phyloP scores from a whole-genome alignment of 2,888 invertebrate genomes.

The Molanna angustata region DNA sequence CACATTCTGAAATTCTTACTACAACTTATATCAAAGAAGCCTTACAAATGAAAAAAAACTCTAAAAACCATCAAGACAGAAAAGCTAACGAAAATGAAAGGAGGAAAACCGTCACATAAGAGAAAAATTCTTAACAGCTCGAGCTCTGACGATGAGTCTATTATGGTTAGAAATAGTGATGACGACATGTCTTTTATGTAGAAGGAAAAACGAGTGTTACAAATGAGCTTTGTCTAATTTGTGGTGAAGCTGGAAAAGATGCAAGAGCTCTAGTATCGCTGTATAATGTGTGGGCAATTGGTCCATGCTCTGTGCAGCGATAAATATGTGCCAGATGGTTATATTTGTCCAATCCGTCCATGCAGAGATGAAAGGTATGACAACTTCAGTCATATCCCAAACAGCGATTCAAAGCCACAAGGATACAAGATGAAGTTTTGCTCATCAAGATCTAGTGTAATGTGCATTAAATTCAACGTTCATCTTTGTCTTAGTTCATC shows the following conservation, averaged over 20 bases:
- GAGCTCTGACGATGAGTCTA: neutral
- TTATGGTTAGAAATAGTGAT: neutral
- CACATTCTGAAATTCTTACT: slow-evolving; percentile 37
- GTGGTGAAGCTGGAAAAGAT: slow-evolving; percentile 35
- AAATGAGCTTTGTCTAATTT: slow-evolving; percentile 31
- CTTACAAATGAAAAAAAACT: slow-evolving; percentile 30
- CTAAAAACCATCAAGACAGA: neutral
- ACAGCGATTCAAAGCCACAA: too few relatives aligned
- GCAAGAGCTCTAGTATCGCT: slow-evolving; percentile 35
- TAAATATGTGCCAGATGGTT: slow-evolving; percentile 35
- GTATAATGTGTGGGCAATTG: slow-evolving; percentile 36
- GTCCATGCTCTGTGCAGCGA: slow-evolving; percentile 35
- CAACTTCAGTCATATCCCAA: too few relatives aligned
- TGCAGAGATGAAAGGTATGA: too few relatives aligned
- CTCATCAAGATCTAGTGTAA: too few relatives aligned
- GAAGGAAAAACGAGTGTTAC: neutral
- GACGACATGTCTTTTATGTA: neutral
- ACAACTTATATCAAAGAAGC: slow-evolving; percentile 36
- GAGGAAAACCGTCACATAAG: neutral
- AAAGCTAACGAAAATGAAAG: slow-evolving; percentile 1
- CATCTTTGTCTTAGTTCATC: too few relatives aligned
- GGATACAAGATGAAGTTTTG: too few relatives aligned
- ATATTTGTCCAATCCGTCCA: too few relatives aligned
- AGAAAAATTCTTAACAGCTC: neutral
- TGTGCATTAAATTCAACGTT: too few relatives aligned